Conservation (phyloP, 2,797 vertebrate genomes). For the Pseudopleuronectes americanus region DNA sequence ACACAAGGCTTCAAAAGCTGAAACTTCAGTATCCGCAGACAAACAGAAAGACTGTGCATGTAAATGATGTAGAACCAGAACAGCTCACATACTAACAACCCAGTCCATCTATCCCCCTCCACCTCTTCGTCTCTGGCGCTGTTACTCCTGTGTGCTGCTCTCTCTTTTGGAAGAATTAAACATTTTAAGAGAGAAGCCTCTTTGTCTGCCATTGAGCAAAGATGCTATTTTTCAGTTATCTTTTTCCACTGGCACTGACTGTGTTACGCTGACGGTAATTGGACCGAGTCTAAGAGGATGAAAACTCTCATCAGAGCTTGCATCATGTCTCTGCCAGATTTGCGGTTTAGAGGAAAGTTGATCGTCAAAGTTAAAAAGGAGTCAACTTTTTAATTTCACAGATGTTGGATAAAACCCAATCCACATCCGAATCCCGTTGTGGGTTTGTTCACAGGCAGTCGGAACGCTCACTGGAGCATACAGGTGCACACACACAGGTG, state of each 20-base stretch:
- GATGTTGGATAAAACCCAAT: slow-evolving; percentile 51
- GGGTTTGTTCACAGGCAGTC: slow-evolving; percentile 20
- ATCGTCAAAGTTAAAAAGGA: slow-evolving; percentile 59
- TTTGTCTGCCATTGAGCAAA: slow-evolving; percentile 51
- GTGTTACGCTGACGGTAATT: slow-evolving; percentile 72
- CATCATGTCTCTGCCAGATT: slow-evolving; percentile 63
- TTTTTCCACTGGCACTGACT: slow-evolving; percentile 66
- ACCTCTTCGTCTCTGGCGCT: slow-evolving; percentile 17
- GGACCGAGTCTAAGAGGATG: slow-evolving; percentile 74
- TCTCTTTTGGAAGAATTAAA: slow-evolving; percentile 52
- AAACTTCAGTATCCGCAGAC: slow-evolving; percentile 15
- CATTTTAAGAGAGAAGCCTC: slow-evolving; percentile 44
- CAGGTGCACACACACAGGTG: slow-evolving; percentile 23
- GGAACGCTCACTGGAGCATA: neutral
- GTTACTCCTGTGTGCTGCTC: slow-evolving; percentile 3
- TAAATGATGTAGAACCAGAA: slow-evolving; percentile 43
- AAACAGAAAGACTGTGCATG: slow-evolving; percentile 27
- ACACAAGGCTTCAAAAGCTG: slow-evolving; percentile 21
- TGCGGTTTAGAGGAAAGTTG: slow-evolving; percentile 62
- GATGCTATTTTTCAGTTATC: slow-evolving; percentile 69
- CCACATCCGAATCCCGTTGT: slow-evolving; percentile 16
- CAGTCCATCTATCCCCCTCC: slow-evolving; percentile 24
- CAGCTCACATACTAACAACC: slow-evolving; percentile 52
- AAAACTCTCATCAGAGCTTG: slow-evolving; percentile 61
- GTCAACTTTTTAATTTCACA: slow-evolving; percentile 70